Conservation (phyloP, 2,888 invertebrate species). For the Eupithecia subumbrata region DNA sequence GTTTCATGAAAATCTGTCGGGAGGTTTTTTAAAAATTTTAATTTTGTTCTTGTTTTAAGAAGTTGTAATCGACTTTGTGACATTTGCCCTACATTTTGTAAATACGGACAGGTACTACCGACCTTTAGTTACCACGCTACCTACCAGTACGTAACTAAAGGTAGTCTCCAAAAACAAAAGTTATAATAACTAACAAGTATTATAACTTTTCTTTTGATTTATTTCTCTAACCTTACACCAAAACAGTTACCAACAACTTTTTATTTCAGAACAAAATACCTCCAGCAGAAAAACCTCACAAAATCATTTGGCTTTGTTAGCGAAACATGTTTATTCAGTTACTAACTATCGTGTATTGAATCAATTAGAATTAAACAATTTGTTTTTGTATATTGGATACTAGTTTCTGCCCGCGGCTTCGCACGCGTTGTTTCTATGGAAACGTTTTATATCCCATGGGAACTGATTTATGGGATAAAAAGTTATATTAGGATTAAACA, state of each 20-base stretch:
- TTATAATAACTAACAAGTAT: not conserved
- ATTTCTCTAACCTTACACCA: not conserved
- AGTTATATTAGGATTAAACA: no score
- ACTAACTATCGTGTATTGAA: slow-evolving; percentile 8
- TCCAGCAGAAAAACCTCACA: not conserved
- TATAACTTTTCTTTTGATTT: not conserved
- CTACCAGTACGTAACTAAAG: not conserved
- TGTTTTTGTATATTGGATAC: not conserved
- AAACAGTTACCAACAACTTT: slow-evolving; percentile 5
- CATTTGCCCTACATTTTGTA: no score
- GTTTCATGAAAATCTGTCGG: no score
- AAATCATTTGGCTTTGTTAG: slow-evolving; percentile 7
- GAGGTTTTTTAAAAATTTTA: no score
- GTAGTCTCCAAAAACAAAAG: not conserved
- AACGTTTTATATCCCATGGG: no score
- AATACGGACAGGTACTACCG: no score
- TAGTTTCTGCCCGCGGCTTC: no score
- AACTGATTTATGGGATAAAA: no score
- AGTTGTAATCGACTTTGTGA: no score
- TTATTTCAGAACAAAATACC: not conserved
- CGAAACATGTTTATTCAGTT: slow-evolving; percentile 1
- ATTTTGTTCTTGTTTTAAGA: no score
- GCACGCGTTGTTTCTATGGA: no score
- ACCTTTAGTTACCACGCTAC: no score
- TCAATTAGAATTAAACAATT: slow-evolving; percentile 8